Percentiles rank a stretch among this genome's conserved stretches.
Conservation (phyloP, 2,888 invertebrate genomes). For the Cantharis nigra region DNA sequence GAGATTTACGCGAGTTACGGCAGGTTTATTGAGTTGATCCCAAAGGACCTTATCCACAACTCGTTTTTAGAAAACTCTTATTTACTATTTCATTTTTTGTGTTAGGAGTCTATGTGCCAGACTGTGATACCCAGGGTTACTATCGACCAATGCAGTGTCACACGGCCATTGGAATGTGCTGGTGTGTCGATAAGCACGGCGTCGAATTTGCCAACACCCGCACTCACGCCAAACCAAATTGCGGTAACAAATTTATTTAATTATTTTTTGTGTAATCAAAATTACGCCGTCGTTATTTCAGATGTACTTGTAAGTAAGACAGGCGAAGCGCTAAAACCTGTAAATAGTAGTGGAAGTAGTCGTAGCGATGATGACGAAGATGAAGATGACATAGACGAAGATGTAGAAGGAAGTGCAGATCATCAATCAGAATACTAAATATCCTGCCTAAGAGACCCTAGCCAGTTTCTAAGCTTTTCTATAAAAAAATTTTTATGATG, state of each 20-base stretch:
- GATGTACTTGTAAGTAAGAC: constrained; percentile 43
- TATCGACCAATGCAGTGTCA: constrained; percentile 88
- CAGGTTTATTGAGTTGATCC: background rate
- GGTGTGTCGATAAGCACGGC: constrained; percentile 93
- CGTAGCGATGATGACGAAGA: constrained; percentile 75
- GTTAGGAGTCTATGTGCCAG: constrained; percentile 75
- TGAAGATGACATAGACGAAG: constrained; percentile 68
- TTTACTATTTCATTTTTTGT: constrained; percentile 18
- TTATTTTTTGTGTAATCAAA: constrained; percentile 19
- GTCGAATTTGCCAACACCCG: constrained; percentile 85
- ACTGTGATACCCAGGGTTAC: constrained; percentile 85
- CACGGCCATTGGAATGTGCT: constrained; percentile 84
- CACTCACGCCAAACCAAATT: constrained; percentile 78
- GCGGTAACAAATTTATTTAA: constrained; percentile 63
- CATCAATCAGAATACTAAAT: constrained; percentile 74
- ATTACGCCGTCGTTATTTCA: constrained; percentile 25
- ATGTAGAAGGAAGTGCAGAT: constrained; percentile 78
- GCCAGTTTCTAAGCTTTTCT: constrained; percentile 19
- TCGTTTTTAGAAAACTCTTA: background rate
- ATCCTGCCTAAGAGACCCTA: constrained; percentile 30
- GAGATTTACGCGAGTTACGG: background rate
- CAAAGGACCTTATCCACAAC: background rate
- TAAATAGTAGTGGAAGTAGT: constrained; percentile 55
- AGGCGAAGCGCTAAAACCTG: constrained; percentile 33
- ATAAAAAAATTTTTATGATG: background rate